Evolutionary conservation across 2,113 vertebrate species (phyloP).

Genomic region (human): DNA sequence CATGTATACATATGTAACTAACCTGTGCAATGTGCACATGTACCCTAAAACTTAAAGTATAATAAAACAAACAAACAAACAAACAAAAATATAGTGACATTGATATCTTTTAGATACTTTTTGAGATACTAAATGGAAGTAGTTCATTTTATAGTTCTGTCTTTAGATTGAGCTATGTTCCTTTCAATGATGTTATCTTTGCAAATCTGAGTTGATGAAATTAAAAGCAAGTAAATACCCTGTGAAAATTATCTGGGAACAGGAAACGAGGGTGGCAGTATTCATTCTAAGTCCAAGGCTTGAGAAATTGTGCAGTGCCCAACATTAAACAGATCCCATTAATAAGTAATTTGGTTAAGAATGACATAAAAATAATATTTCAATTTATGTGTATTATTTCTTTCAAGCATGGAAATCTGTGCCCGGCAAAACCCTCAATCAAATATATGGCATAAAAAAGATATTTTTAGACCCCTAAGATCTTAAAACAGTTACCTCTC

Average conservation of each 20-base stretch:
- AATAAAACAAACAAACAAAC: no score
- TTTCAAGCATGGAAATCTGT: not conserved
- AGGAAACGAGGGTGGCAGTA: not conserved
- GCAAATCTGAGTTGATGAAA: not conserved
- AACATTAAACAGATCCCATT: not conserved
- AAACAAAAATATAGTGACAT: not conserved
- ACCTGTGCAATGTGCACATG: no score
- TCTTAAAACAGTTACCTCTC: not conserved
- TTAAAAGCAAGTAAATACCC: not conserved
- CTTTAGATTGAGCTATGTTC: not conserved
- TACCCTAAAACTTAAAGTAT: no score
- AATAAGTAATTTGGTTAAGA: not conserved
- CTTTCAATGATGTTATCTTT: not conserved
- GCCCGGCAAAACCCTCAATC: not conserved
- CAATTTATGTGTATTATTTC: not conserved
- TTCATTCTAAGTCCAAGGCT: not conserved
- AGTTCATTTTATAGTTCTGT: not conserved
- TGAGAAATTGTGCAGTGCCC: not conserved
- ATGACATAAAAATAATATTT: not conserved
- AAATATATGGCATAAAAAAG: not conserved
- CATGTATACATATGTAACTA: no score
- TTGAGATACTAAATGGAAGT: not conserved
- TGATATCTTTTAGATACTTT: not conserved
- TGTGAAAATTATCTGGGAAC: not conserved
- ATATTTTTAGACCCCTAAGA: not conserved